phyloP scores from a whole-genome alignment of 2,888 invertebrate genomes.

The Deilephila porcellus region DNA sequence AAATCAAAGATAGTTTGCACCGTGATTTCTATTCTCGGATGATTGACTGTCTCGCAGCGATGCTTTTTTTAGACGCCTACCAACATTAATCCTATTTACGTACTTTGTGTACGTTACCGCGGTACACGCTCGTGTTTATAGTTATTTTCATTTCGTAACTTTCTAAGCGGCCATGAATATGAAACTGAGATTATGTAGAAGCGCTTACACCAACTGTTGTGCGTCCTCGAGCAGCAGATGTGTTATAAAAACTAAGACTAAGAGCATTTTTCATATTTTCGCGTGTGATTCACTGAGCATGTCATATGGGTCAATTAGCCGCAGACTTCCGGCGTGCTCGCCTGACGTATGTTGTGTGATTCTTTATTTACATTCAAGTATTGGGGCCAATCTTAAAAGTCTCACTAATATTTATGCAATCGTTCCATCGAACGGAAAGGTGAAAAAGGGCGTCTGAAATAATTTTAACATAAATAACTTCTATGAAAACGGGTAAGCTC shows the following conservation, averaged over 20 bases:
- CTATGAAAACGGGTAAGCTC: neutral
- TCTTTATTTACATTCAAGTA: conserved; percentile 20
- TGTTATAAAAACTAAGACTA: neutral
- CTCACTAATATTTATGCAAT: conserved; percentile 20
- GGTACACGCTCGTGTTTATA: conserved; percentile 15
- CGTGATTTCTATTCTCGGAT: conserved; percentile 56
- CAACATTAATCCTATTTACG: conserved; percentile 24
- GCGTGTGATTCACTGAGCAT: conserved; percentile 16
- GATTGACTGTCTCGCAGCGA: conserved; percentile 50
- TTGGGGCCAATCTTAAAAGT: conserved; percentile 10
- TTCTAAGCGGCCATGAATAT: conserved; percentile 22
- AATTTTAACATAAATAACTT: conserved; percentile 2
- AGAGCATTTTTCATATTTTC: conserved; percentile 5
- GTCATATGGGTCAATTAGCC: conserved; percentile 21
- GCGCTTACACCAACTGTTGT: neutral
- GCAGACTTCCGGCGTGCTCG: conserved; percentile 5
- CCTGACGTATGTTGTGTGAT: neutral
- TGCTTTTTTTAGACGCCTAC: conserved; percentile 46
- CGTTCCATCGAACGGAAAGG: neutral
- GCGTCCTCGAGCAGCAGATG: neutral
- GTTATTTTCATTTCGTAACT: conserved; percentile 23
- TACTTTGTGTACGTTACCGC: conserved; percentile 31
- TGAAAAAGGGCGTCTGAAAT: conserved; percentile 18
- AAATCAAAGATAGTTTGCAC: conserved; percentile 49
- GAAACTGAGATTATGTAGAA: neutral